Evolutionary conservation across 2,888 invertebrate genomes (phyloP), one percentile per base, ranked within the genome.

Genomic region (Scaptomyza tumidula): DNA sequence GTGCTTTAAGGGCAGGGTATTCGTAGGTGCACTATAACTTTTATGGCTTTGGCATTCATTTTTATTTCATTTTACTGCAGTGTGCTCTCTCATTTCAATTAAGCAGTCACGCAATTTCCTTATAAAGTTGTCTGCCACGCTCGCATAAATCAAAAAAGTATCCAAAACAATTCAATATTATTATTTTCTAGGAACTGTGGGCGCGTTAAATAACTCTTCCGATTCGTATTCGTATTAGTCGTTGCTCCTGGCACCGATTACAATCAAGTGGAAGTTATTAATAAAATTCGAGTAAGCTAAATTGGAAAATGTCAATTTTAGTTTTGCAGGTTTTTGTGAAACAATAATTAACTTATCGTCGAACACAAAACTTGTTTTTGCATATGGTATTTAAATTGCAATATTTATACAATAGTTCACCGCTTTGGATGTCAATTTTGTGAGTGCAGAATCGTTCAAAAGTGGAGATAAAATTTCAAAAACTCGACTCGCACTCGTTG

Each of bases 81-180:
- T 45, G 13, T 31, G 24, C 54, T 44, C 62, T 44, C 62, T 45
- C 71, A 79, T 74, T 82, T 86, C 86, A 86, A 86, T 88, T 88
- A 88, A 80, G 73, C 74, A 86, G 86, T 84, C 88, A 86, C 85
- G 85, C 85, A 86, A 86, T 71, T 72, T 58, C 54, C 87, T 71
- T 71, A 87, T 87, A 69, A 76, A 81, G 65, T 84, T 86, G 83
- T 83, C 87, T 81, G 68, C 61, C 44, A 43, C 24, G 54, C 45
- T 33, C 64, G 27, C 87, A 83, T 83, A 83, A 87, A 87, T 87
- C 79, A 84, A 67, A 62, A 35, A 35, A 67, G 50, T 35, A 41
- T 31, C 52, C 53, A 37, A 70, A 72, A 59, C 56, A 48, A 57
- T 58, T 61, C 62, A 6, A 35, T 50, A 50, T n/a, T 16, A 11